Evolutionary conservation across 2,888 invertebrate species (phyloP), one percentile per base, ranked within the genome.

Genomic region (Macrophya annulata): DNA sequence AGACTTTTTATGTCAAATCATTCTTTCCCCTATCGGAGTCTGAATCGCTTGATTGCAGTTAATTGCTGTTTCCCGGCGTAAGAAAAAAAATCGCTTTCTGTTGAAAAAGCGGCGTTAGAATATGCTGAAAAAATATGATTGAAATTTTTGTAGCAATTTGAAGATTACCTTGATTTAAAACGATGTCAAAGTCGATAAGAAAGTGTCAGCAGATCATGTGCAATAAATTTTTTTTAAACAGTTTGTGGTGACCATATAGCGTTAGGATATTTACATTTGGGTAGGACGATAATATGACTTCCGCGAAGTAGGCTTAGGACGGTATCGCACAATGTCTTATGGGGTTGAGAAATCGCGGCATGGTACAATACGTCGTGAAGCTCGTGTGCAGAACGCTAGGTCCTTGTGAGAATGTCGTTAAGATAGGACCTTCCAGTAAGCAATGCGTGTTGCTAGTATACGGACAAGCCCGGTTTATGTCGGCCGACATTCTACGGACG

Each of bases 381-480:
- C 43, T 77, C 37, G 31, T 43, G 51, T 31, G 31, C 31, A 31
- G 31, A 21, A 62, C 40, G 59, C 81, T 85, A 62, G n/a, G 81
- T 84, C 83, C 55, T 85, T 84, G 55, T n/a, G 43, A 59, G 82
- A 86, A 77, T 82, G 85, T 74, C 85, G 83, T 86, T 76, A 74
- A 83, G 86, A 86, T 86, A 83, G 86, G 82, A 55, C 71, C 48
- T 74, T 79, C 81, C 17, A n/a, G 59, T 48, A 68, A 62, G 45
- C 68, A 65, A 62, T 65, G 85, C 79, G 79, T 65, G 62, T 76
- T 15, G 65, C 62, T 62, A 15, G 51, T 31, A 62, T 37, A 37
- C 17, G 15, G 51, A 48, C 25, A 25, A 51, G 25, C 55, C n/a
- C 37, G 77, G 77, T 37, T 21, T 74, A 10, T 77, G 17, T 31